Base-by-base conservation (phyloP, 2,113 vertebrate species). In the Corvus cornix region DNA sequence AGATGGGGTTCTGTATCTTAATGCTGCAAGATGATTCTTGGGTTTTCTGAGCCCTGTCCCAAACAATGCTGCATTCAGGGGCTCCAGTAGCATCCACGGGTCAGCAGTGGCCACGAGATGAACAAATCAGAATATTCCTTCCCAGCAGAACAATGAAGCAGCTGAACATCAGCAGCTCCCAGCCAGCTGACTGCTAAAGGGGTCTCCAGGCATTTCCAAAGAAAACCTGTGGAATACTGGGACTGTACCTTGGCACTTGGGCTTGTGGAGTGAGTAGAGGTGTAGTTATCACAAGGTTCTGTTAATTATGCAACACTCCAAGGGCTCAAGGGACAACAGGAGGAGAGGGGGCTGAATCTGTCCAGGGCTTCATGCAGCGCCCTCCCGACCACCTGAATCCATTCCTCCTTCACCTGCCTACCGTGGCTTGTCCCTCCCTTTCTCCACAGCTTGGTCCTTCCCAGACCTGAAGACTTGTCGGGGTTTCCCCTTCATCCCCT, bases 41-140 rank as follows among this genome's bases (percentile, higher is more conserved):
- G 46, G 53, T 62, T 39, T 73, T 81, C 80, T 51, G 78, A 93
- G 70, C 66, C 51, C 63, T 92, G 77, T 15, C 39, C 27, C 51
- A 12, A 74, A 97, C 97, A 97, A 95, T 82, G 67, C 82, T 89
- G 66, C 35, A 96, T 95, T 91, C 49, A 94, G 76, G 83, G 60
- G 22, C 80, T 87, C 64, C 62, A 62, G 66, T 67, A 89, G 41
- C 88, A 3, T 58, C 59, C 89, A 10, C 41, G 11, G 26, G 70
- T 68, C 84, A 66, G 84, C 77, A 68, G 64, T 64, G 72, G 77
- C 39, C 55, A 31, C 8, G 3, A 53, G 83, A 82, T 74, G 75
- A 56, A 55, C 95, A 86, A 63, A 90, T 39, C 81, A 93, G 79
- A 95, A 76, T 84, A 74, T 83, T 96, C 87, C 94, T 87, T 62